Base-by-base conservation (phyloP, 2,888 invertebrate genomes). In the Cataglyphis altisquamis region DNA sequence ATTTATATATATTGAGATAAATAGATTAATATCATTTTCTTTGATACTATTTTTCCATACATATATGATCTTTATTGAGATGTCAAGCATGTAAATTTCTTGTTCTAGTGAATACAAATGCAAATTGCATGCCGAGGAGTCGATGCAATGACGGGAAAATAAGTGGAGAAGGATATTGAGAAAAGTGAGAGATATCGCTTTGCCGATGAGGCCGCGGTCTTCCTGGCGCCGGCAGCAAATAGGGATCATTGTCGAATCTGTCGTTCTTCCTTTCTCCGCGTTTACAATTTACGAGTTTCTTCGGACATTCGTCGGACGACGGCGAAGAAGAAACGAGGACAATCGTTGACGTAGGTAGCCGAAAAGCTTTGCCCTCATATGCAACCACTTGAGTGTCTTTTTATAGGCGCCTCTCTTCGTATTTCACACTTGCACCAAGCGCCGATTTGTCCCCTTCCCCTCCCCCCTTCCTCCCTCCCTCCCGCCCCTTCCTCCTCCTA, bases 381-480 rank as follows among this genome's bases (percentile, higher is more conserved):
- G 91, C 90, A 89, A 91, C 82, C 91, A 91, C 91, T 92, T 89
- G 89, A 91, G 60, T 39, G 39, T 29, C 84, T 84, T 87, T 89
- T 88, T 88, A 84, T 89, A 74, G 72, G 55, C 57, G 64, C 80
- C 82, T 83, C 80, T 86, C 86, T 87, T 91, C 86, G 82, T 85
- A 84, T 88, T 89, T 90, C 90, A 90, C 87, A 84, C 90, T 91
- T 80, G 85, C 63, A 55, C 63, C 32, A 57, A 78, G 32, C 66
- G 39, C 60, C 62, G 75, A 80, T 84, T 85, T 41, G 57, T 68
- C 72, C 45, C 68, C 18, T 39, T 48, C 36, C 39, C 55, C 29
- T 60, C 5, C 60, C 60, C 32, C 4, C 32, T 21, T 4, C 32
- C 32, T 29, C 29, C 29, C 29, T 29, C 29, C 55, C 29, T 60